Evolutionary conservation across 2,113 vertebrate species (phyloP).

Genomic region (Campylomormyrus numenius): DNA sequence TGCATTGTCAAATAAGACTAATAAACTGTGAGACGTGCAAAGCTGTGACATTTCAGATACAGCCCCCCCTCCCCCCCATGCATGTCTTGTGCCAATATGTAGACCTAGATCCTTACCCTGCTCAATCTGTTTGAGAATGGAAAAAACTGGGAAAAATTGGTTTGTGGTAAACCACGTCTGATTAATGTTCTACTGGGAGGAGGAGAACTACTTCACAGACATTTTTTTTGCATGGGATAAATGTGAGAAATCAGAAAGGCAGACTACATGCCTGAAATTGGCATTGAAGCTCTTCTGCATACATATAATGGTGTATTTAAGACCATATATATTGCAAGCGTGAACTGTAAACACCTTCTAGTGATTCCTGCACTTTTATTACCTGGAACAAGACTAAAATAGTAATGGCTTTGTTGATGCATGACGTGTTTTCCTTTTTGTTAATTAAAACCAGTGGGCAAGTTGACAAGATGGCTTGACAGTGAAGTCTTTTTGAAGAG

Average conservation of each 20-base stretch:
- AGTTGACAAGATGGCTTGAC: not conserved
- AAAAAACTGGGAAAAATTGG: not conserved
- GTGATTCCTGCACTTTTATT: not conserved
- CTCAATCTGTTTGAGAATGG: not conserved
- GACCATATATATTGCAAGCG: not conserved
- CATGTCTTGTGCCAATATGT: not conserved
- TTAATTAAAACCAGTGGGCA: slow-evolving; percentile 15
- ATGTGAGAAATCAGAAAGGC: not conserved
- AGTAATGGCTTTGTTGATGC: not conserved
- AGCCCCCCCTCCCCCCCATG: not conserved
- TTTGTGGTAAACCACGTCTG: not conserved
- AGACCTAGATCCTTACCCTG: not conserved
- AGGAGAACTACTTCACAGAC: not conserved
- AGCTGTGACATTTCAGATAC: not conserved
- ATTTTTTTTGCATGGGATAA: not conserved
- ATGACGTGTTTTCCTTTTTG: not conserved
- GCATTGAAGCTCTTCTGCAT: not conserved
- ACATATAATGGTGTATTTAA: not conserved
- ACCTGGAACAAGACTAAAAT: not conserved
- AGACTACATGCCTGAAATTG: not conserved
- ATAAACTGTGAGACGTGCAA: not conserved
- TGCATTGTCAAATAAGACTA: not conserved
- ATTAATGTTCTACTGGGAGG: not conserved
- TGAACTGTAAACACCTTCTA: not conserved
- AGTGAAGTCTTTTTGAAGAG: not conserved